These are phyloP conservation scores for Alectoris magna DNA, from an alignment of 2,797 vertebrate genomes.

Conservation along the genomic window DNA sequence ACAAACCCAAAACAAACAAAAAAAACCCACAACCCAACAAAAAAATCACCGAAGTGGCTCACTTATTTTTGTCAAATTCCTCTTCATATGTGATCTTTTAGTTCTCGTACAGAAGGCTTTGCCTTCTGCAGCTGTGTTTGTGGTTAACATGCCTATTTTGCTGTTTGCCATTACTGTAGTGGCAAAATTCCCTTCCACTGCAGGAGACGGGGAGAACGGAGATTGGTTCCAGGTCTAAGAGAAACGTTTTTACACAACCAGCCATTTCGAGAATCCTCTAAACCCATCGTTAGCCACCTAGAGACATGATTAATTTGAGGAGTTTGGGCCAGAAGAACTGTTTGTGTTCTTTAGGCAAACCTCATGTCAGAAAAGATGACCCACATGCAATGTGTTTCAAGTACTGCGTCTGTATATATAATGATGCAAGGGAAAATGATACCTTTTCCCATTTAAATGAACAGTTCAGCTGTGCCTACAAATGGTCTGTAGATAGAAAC, in stretches of 20 bases:
- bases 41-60: neutral
- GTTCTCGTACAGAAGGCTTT: neutral
- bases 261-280: neutral
- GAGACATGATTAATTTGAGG: neutral
- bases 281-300: neutral
- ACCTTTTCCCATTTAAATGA: neutral
- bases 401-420: neutral
- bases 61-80: neutral
- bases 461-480: neutral
- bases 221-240: neutral
- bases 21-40: neutral
- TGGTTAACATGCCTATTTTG: neutral
- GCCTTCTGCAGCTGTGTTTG: neutral
- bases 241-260: neutral
- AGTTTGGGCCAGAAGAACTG: neutral
- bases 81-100: neutral
- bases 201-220: neutral
- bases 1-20: neutral
- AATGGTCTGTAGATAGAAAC: neutral
- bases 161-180: fast-evolving
- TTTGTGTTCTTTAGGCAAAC: neutral
- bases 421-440: neutral
- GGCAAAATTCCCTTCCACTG: neutral
- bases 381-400: neutral
- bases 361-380: neutral